Percentiles rank a stretch among this genome's conserved stretches.
phyloP scores from a whole-genome alignment of 30 jellyfish, hydroid and myxozoan genomes.

The Kudoa iwatai region DNA sequence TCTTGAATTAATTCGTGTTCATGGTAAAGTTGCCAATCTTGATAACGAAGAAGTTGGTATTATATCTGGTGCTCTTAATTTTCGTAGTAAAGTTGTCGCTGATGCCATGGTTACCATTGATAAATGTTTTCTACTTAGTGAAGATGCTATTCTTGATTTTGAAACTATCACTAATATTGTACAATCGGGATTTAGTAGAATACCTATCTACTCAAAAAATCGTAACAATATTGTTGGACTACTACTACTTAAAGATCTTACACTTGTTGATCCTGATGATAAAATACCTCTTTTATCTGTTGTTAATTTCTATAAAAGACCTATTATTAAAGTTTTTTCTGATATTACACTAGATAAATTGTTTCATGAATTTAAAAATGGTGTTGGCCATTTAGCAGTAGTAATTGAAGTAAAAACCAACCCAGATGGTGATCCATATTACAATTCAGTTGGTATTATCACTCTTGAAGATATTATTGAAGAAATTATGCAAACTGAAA shows the following conservation, averaged over 20 bases:
- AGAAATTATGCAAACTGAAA: slow-evolving; percentile 72
- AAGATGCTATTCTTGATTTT: slow-evolving; percentile 56
- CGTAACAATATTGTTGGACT: slow-evolving; percentile 62
- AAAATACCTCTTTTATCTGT: slow-evolving; percentile 48
- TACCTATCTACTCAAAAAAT: slow-evolving; percentile 47
- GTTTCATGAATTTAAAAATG: slow-evolving; percentile 60
- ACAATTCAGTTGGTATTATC: slow-evolving; percentile 55
- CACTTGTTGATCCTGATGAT: slow-evolving; percentile 93
- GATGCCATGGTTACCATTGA: slow-evolving; percentile 62
- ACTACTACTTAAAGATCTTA: slow-evolving; percentile 48
- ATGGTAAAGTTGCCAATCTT: slow-evolving; percentile 32
- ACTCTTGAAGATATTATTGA: slow-evolving; percentile 84
- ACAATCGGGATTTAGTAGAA: slow-evolving; percentile 61
- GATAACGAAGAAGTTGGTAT: slow-evolving; percentile 85
- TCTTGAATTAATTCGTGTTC: slow-evolving; percentile 38
- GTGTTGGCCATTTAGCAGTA: slow-evolving; percentile 42
- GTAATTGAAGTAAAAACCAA: slow-evolving; percentile 22
- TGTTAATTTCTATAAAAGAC: slow-evolving; percentile 49
- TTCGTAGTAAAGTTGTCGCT: slow-evolving; percentile 15
- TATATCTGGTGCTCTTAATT: slow-evolving; percentile 72
- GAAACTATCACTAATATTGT: slow-evolving; percentile 38
- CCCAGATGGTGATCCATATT: slow-evolving; percentile 66
- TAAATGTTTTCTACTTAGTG: slow-evolving; percentile 52
- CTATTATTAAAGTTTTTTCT: slow-evolving; percentile 35
- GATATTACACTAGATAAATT: slow-evolving; percentile 42